Conservation (phyloP, 2,888 invertebrate genomes). For the Cosmopolites sordidus region DNA sequence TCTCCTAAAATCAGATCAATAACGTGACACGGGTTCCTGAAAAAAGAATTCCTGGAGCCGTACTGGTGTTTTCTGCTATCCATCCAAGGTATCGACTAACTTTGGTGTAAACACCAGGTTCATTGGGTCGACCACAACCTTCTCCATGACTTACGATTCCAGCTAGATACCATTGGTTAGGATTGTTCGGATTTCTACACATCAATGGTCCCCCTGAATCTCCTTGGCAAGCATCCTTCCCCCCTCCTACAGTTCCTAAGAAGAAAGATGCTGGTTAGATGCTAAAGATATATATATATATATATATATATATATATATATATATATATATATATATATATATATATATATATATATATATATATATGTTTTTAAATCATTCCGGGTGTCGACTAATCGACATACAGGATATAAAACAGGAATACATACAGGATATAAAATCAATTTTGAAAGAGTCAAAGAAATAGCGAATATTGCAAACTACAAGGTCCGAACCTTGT, state of each 20-base stretch:
- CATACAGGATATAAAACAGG: too few species aligned
- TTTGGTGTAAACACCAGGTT: constrained; percentile 80
- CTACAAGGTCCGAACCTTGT: too few species aligned
- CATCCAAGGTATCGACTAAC: constrained; percentile 71
- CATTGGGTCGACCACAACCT: constrained; percentile 74
- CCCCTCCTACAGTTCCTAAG: constrained; percentile 63
- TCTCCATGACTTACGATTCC: constrained; percentile 85
- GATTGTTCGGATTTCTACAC: constrained; percentile 65
- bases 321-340: constrained; percentile 1
- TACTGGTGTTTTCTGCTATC: constrained; percentile 63
- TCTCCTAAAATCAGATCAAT: constrained; percentile 47
- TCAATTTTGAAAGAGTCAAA: too few species aligned
- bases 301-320: too few species aligned
- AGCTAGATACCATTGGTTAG: constrained; percentile 72
- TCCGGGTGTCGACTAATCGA: background rate
- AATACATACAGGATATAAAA: background rate
- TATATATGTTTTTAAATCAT: too few species aligned
- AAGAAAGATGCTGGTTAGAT: too few species aligned
- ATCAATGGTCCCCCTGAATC: constrained; percentile 83
- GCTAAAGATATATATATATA: too few species aligned
- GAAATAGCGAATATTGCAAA: too few species aligned
- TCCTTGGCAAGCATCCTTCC: constrained; percentile 80
- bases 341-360: too few species aligned
- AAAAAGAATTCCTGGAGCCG: constrained; percentile 34
- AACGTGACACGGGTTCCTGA: background rate